Evolutionary conservation across 2,888 invertebrate species (phyloP), one percentile per base, ranked within the genome.

Genomic region (Cataglyphis cursor): DNA sequence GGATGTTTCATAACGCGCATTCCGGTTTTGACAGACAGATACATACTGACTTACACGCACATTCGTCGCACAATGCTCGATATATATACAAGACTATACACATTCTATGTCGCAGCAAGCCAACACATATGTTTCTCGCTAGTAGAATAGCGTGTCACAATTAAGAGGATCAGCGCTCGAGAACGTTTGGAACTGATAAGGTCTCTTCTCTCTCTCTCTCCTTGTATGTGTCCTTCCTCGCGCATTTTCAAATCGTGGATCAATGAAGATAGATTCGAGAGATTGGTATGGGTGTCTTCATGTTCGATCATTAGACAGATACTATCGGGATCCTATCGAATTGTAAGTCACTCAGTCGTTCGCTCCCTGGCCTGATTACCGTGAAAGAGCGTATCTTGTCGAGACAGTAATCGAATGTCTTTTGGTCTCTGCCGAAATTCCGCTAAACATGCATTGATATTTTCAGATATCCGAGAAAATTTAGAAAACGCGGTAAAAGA

Each of bases 301-400:
- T 94, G 94, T 93, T 91, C 91, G 92, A 94, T 94, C 94, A 93
- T 94, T 94, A 94, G 93, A 91, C 91, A 94, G 94, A 94, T 94
- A 87, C 89, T 94, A 94, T 94, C 94, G 88, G 88, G 85, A 94
- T 94, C 87, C 90, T 94, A 94, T 94, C 93, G 88, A 87, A 92
- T 91, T 93, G 92, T 93, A 94, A 93, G 93, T 94, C 92, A 94
- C 91, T 93, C 93, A 92, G 91, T 93, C 91, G 90, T 90, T 90
- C 90, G 89, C 87, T 91, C 91, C 87, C 88, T 87, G 85, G 81
- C 90, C 6, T 90, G 91, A 93, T 93, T 92, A 91, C 88, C 88
- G 81, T 89, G 85, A 90, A 90, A 86, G 85, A 90, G 84, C 44
- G 28, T 24, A n/a, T 59, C 24, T 44, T 59, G 57, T 59, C 41